Conservation (phyloP, 2,113 vertebrate genomes). For the Hemiprocne comata region DNA sequence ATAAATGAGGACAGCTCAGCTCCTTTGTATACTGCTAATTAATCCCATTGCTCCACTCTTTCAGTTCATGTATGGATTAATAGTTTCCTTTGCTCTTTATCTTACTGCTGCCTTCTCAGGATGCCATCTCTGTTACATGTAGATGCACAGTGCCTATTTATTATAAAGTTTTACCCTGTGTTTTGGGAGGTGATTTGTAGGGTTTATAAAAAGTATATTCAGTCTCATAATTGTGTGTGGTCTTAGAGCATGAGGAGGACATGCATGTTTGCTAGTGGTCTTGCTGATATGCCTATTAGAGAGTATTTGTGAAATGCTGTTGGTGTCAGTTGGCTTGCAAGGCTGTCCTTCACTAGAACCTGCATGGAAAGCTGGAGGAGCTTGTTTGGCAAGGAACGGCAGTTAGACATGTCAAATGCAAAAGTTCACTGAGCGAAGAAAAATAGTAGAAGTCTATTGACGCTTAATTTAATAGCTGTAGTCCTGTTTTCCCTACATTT, state of each 20-base stretch:
- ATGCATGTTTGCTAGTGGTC: not conserved
- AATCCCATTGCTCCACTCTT: not conserved
- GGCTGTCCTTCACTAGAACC: not conserved
- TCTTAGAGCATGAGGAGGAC: not conserved
- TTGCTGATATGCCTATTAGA: not conserved
- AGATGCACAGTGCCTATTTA: fast-evolving
- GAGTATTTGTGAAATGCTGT: not conserved
- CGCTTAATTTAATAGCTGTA: not conserved
- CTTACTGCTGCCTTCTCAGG: not conserved
- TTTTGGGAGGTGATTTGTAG: not conserved
- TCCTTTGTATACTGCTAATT: not conserved
- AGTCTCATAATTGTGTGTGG: not conserved
- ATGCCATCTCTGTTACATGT: not conserved
- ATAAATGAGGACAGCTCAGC: not conserved
- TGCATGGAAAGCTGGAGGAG: not conserved
- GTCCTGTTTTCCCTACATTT: not conserved
- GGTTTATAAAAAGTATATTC: not conserved
- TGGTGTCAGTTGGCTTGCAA: not conserved
- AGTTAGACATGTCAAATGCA: not conserved
- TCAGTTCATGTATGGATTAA: not conserved
- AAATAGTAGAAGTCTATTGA: not conserved
- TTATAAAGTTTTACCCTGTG: not conserved
- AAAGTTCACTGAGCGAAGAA: not conserved
- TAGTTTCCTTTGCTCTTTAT: not conserved
- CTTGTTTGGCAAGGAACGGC: not conserved